These are phyloP conservation scores for Bombus waltoni DNA, from an alignment of 1,140 invertebrate species.

Conservation along the genomic window DNA sequence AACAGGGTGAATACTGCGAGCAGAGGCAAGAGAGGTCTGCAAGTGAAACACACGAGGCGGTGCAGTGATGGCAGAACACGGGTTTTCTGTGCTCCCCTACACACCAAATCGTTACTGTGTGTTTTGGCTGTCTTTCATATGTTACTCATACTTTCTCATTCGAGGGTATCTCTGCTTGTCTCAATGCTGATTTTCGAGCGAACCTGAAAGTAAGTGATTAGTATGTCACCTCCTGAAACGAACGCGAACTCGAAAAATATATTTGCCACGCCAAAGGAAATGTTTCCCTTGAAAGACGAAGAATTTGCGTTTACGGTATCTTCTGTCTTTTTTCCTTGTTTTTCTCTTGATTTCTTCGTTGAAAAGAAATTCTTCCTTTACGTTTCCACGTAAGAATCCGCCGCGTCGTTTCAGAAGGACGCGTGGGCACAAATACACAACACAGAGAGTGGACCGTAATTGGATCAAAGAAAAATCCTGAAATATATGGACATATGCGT, in stretches of 20 bases:
- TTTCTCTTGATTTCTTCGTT: too few relatives aligned
- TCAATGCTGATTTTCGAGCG: slow-evolving; percentile 63
- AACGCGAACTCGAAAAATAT: background rate
- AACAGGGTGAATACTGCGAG: slow-evolving; percentile 64
- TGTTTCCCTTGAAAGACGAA: background rate
- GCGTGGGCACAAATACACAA: slow-evolving; percentile 59
- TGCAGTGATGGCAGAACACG: slow-evolving; percentile 74
- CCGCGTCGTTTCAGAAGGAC: slow-evolving; percentile 33
- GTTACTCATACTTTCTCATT: slow-evolving; percentile 38
- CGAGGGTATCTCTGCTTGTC: slow-evolving; percentile 52
- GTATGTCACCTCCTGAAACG: slow-evolving; percentile 51
- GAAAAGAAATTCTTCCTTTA: background rate
- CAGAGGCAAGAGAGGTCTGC: slow-evolving; percentile 72
- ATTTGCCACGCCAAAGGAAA: background rate
- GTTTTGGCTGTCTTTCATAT: slow-evolving; percentile 55
- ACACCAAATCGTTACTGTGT: slow-evolving; percentile 70
- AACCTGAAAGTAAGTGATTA: slow-evolving; percentile 77
- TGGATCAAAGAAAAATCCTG: slow-evolving; percentile 54
- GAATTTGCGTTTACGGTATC: background rate
- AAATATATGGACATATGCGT: background rate
- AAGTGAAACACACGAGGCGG: slow-evolving; percentile 73
- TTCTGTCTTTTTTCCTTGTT: background rate
- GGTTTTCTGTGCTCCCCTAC: slow-evolving; percentile 74
- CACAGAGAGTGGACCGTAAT: slow-evolving; percentile 43
- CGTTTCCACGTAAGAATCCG: too few relatives aligned